A percentile compares a stretch with the other conserved stretches of the same genome.
phyloP scores from a whole-genome alignment of 2,113 vertebrate species.

The Mungos mungo region DNA sequence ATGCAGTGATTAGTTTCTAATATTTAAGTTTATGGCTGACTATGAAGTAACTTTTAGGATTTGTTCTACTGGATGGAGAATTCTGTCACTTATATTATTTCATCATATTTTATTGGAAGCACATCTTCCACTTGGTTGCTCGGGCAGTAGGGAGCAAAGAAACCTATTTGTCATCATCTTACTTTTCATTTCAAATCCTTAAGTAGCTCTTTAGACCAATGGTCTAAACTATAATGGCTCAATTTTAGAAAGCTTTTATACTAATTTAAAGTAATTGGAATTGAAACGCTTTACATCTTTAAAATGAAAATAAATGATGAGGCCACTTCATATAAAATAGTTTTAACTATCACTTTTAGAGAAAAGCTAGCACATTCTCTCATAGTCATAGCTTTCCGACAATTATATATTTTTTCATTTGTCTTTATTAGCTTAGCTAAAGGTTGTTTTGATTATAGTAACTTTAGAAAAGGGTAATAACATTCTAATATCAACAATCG shows the following conservation, averaged over 20 bases:
- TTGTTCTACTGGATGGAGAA: not conserved
- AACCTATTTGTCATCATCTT: constrained; percentile 68
- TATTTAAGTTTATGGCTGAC: not conserved
- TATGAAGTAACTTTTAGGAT: not conserved
- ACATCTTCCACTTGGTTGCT: constrained; percentile 41
- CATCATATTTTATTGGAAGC: constrained; percentile 49
- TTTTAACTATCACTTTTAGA: constrained; percentile 45
- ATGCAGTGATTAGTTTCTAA: not conserved
- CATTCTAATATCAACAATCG: not conserved
- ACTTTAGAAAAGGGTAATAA: not conserved
- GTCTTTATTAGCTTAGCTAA: not conserved
- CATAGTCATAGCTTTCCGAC: not conserved
- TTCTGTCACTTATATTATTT: not conserved
- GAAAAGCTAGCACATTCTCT: constrained; percentile 43
- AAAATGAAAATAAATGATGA: constrained; percentile 80
- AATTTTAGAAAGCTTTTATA: constrained; percentile 78
- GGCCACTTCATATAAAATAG: constrained; percentile 47
- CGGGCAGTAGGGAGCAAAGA: constrained; percentile 60
- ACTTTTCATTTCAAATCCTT: constrained; percentile 72
- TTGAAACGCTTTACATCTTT: constrained; percentile 68
- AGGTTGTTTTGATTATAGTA: not conserved
- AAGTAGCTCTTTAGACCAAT: constrained; percentile 61
- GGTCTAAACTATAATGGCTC: constrained; percentile 69
- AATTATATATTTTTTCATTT: not conserved
- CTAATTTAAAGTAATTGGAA: constrained; percentile 77